Percentiles rank a stretch among this genome's conserved stretches.
Conservation (phyloP, 2,888 invertebrate species). For the Eristalis tenax region DNA sequence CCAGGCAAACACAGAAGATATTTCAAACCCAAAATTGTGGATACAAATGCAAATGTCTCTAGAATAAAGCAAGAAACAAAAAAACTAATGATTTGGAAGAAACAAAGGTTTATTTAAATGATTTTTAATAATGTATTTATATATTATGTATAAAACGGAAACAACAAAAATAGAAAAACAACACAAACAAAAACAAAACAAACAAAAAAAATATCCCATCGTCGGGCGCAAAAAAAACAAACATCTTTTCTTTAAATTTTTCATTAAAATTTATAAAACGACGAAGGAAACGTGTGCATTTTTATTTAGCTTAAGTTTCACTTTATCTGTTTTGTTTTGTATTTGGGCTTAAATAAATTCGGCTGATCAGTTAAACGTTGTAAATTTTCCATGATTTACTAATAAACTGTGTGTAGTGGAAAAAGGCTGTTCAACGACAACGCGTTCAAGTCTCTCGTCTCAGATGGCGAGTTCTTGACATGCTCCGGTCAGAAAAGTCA, state of each 20-base stretch:
- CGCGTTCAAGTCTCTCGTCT: too few species aligned
- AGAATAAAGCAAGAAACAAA: constrained; percentile 23
- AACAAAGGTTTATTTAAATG: constrained; percentile 62
- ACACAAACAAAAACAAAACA: constrained; percentile 9
- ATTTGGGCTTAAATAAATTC: background rate
- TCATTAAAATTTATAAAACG: constrained; percentile 56
- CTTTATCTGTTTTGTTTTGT: background rate
- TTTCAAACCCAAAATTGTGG: constrained; percentile 4
- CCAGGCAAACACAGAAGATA: constrained; percentile 26
- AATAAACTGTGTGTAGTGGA: too few species aligned
- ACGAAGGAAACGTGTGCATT: constrained; percentile 50
- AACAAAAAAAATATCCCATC: constrained; percentile 36
- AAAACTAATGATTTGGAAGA: constrained; percentile 53
- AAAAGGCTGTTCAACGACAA: too few species aligned
- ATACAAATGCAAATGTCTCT: constrained; percentile 42
- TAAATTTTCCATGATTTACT: too few species aligned
- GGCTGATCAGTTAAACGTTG: too few species aligned
- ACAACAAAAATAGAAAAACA: constrained; percentile 16
- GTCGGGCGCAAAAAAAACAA: constrained; percentile 56
- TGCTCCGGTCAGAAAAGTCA: too few species aligned
- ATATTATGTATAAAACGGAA: constrained; percentile 53
- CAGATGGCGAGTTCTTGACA: too few species aligned
- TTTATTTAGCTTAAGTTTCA: constrained; percentile 4
- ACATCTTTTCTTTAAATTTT: constrained; percentile 20
- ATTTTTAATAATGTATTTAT: constrained; percentile 72